phyloP scores from a whole-genome alignment of 2,888 invertebrate genomes.

The Tetrapedia diversipes region DNA sequence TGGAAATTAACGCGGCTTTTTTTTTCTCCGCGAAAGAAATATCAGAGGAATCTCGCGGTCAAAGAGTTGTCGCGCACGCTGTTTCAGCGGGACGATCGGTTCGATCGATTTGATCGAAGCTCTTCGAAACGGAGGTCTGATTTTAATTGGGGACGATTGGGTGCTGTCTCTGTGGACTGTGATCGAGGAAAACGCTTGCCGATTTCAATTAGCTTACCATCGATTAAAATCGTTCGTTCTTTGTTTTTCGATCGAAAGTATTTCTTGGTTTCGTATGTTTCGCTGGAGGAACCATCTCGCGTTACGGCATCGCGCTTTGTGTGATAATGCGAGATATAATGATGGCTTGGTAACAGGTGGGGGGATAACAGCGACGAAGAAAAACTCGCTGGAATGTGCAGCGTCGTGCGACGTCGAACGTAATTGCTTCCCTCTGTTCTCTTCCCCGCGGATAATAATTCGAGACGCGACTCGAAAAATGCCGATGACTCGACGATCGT shows the following conservation, averaged over 20 bases:
- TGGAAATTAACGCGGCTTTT: constrained; percentile 19
- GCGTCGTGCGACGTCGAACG: constrained; percentile 26
- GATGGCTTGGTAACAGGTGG: background rate
- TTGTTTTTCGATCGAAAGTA: background rate
- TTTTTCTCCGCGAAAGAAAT: background rate
- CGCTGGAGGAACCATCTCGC: background rate
- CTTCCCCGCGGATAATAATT: constrained; percentile 47
- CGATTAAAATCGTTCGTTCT: background rate
- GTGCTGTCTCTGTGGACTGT: background rate
- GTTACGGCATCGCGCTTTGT: background rate
- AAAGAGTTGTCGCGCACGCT: background rate
- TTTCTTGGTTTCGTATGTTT: background rate
- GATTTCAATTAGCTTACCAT: constrained; percentile 11
- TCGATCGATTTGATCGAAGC: background rate
- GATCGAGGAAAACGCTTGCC: too few species aligned
- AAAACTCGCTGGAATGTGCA: constrained; percentile 41
- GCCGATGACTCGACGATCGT: constrained; percentile 51
- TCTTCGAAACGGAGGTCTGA: background rate
- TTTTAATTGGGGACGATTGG: background rate
- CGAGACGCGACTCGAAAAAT: constrained; percentile 50
- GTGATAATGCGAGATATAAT: background rate
- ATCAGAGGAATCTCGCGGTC: background rate
- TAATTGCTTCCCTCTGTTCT: constrained; percentile 49
- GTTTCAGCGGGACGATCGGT: background rate
- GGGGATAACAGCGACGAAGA: constrained; percentile 1